Conservation (phyloP, 2,888 invertebrate species). For the Cryptosula pallasiana region DNA sequence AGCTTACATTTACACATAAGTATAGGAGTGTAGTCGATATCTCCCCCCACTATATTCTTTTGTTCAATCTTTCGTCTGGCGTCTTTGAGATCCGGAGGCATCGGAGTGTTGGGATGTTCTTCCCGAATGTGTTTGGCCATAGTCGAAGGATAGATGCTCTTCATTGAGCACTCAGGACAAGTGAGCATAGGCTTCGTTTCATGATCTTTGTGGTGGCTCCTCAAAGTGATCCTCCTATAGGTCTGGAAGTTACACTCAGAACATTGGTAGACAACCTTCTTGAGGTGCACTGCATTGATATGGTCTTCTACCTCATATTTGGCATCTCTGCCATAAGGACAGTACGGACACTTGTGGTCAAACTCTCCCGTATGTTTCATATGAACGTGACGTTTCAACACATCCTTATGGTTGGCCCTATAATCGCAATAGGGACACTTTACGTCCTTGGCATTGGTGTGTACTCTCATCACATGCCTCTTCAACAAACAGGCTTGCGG, state of each 20-base stretch:
- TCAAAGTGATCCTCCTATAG: neutral
- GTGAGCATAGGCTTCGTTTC: neutral
- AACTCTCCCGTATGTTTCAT: conserved; percentile 21
- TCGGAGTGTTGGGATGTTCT: conserved; percentile 1
- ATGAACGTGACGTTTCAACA: conserved; percentile 15
- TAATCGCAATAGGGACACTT: conserved; percentile 16
- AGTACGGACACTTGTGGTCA: conserved; percentile 21
- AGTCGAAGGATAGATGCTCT: conserved; percentile 17
- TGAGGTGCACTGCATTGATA: conserved; percentile 17
- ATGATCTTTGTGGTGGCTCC: conserved; percentile 15
- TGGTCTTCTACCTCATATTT: conserved; percentile 22
- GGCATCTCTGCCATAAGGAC: conserved; percentile 2
- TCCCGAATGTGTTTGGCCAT: conserved; percentile 19
- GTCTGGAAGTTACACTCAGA: conserved; percentile 22
- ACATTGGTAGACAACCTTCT: conserved; percentile 18
- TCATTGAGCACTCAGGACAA: neutral
- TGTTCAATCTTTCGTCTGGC: neutral
- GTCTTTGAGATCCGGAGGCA: conserved; percentile 9
- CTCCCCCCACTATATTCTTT: neutral
- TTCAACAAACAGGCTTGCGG: conserved; percentile 10
- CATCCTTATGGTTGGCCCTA: conserved; percentile 15
- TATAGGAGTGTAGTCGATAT: conserved; percentile 9
- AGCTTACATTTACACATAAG: conserved; percentile 19
- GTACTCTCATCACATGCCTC: neutral
- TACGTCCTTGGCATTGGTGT: conserved; percentile 17